Evolutionary conservation across 1,140 invertebrate species (phyloP).

Genomic region (Ostrea edulis): DNA sequence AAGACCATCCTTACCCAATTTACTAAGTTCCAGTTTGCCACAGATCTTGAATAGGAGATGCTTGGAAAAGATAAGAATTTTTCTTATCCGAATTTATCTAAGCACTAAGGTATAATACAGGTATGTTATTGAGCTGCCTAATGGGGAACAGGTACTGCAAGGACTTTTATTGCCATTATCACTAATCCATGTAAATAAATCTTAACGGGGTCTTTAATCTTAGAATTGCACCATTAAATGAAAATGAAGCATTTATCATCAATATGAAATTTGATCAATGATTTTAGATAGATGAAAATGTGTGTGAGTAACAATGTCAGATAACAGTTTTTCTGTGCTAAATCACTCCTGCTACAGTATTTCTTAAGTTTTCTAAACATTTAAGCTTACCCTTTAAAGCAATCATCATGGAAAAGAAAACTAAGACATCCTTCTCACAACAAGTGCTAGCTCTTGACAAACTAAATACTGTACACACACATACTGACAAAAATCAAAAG

Average conservation of each 20-base stretch:
- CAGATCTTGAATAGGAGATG: background rate
- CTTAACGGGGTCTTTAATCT: background rate
- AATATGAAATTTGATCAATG: background rate
- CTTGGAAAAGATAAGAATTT: background rate
- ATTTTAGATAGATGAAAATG: background rate
- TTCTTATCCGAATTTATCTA: background rate
- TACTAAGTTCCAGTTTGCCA: background rate
- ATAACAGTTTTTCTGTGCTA: background rate
- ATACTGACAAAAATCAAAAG: background rate
- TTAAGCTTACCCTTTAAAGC: background rate
- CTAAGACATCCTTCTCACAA: background rate
- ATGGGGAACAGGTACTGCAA: background rate
- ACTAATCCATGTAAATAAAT: background rate
- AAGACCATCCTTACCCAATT: background rate
- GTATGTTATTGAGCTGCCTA: background rate
- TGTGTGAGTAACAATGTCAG: background rate
- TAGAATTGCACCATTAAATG: background rate
- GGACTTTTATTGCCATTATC: constrained; percentile 10
- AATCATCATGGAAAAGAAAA: background rate
- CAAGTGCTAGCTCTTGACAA: background rate
- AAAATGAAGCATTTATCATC: constrained; percentile 13
- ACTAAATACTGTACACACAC: background rate
- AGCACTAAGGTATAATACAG: background rate
- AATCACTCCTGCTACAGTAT: background rate
- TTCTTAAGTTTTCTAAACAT: background rate